A percentile compares a stretch with the other conserved stretches of the same genome.
phyloP scores from a whole-genome alignment of 2,113 vertebrate genomes.

The Dasyurus viverrinus region DNA sequence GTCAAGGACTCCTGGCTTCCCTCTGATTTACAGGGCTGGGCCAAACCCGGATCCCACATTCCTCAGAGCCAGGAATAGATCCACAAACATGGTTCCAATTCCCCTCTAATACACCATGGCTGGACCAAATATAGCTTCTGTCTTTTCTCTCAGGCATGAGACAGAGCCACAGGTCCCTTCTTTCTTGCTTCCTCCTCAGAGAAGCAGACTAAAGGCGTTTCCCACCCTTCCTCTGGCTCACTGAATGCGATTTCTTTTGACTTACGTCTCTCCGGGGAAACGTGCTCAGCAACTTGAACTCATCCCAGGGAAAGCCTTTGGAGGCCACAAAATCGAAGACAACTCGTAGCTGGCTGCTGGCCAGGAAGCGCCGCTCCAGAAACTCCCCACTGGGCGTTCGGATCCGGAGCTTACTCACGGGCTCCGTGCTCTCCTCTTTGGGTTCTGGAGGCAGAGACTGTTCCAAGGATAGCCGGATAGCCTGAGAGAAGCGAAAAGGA shows the following conservation, averaged over 20 bases:
- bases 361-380: slow-evolving; percentile 96
- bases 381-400: slow-evolving; percentile 97
- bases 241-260: slow-evolving; percentile 45
- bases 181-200: background rate
- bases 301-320: slow-evolving; percentile 96
- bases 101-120: background rate
- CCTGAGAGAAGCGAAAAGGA: slow-evolving; percentile 83
- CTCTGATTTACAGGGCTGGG: background rate
- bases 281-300: slow-evolving; percentile 99
- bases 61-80: background rate
- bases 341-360: slow-evolving; percentile 95
- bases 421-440: slow-evolving; percentile 91
- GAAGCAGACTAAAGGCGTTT: background rate
- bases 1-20: background rate
- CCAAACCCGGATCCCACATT: background rate
- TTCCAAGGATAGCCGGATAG: slow-evolving; percentile 96
- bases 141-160: background rate
- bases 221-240: background rate
- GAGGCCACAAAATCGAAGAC: slow-evolving; percentile 99
- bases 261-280: slow-evolving; percentile 99
- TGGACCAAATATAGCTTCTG: background rate
- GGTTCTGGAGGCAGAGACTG: slow-evolving; percentile 96
- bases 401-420: slow-evolving; percentile 96
- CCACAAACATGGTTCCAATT: background rate
- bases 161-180: background rate